Conservation (phyloP, 35 echinoderm and acorn worm species). For the Lytechinus pictus region DNA sequence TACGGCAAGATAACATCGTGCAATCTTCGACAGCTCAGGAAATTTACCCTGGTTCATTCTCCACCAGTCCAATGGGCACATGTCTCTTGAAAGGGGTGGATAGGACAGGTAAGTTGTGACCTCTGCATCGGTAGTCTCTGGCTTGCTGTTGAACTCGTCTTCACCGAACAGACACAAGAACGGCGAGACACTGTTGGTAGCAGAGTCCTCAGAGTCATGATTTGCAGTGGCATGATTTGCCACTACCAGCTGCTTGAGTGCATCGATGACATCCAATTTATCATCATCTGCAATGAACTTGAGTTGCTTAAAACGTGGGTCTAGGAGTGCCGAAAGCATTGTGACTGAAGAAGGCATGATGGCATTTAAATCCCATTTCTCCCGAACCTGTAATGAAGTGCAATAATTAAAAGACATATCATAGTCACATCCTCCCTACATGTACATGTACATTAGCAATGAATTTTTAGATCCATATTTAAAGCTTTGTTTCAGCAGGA, state of each 20-base stretch:
- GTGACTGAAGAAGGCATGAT: conserved; percentile 53
- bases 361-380: conserved; percentile 39
- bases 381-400: neutral
- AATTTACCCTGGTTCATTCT: conserved; percentile 43
- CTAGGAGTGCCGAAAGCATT: conserved; percentile 39
- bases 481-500: too few species aligned
- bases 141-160: conserved; percentile 46
- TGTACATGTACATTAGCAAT: too few species aligned
- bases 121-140: conserved; percentile 37
- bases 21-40: conserved; percentile 34
- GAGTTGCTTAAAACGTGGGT: conserved; percentile 46
- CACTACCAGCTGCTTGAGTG: conserved; percentile 19
- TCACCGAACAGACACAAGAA: conserved; percentile 49
- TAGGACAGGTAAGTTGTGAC: conserved; percentile 37
- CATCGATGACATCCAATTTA: conserved; percentile 48
- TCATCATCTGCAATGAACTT: conserved; percentile 49
- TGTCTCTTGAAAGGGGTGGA: conserved; percentile 33
- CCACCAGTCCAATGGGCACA: conserved; percentile 55
- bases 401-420: neutral
- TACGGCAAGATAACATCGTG: conserved; percentile 42
- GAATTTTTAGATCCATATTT: too few species aligned
- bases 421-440: too few species aligned
- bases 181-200: neutral
- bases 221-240: neutral
- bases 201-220: neutral